A percentile compares a stretch with the other conserved stretches of the same genome.
phyloP scores from a whole-genome alignment of 2,888 invertebrate genomes.

The Chrysodeixis includens region DNA sequence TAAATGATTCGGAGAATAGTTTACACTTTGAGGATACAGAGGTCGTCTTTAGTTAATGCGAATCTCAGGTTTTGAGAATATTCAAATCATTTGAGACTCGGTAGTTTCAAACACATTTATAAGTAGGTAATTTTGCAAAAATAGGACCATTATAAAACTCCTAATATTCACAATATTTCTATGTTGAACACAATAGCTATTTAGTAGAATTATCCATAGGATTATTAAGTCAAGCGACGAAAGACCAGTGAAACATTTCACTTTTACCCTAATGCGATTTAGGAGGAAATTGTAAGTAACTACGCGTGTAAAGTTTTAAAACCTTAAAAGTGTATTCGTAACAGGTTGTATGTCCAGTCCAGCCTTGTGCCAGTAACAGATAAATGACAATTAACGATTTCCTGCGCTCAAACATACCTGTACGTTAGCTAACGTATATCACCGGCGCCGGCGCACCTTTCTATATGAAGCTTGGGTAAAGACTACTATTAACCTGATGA shows the following conservation, averaged over 20 bases:
- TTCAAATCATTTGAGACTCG: too few species aligned
- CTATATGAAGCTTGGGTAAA: constrained; percentile 31
- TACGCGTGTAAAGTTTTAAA: constrained; percentile 8
- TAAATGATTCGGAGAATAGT: background rate
- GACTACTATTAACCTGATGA: constrained; percentile 32
- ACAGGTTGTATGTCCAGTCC: constrained; percentile 21
- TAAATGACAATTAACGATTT: constrained; percentile 59
- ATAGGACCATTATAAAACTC: too few species aligned
- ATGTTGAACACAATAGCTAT: too few species aligned
- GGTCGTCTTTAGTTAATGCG: too few species aligned
- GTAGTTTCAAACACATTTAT: too few species aligned
- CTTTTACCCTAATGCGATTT: background rate
- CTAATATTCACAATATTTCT: too few species aligned
- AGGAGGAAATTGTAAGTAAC: background rate
- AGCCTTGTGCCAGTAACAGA: constrained; percentile 59
- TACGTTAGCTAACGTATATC: constrained; percentile 47
- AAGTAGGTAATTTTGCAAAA: too few species aligned
- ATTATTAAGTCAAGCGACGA: too few species aligned
- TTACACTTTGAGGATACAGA: too few species aligned
- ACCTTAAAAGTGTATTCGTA: constrained; percentile 11
- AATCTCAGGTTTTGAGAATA: too few species aligned
- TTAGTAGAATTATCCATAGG: too few species aligned
- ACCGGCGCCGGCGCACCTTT: constrained; percentile 43
- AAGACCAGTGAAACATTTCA: too few species aligned
- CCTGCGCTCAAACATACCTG: constrained; percentile 53